These are phyloP conservation scores for Ophion slaviceki DNA, from an alignment of 2,888 invertebrate genomes.

Conservation along the genomic window DNA sequence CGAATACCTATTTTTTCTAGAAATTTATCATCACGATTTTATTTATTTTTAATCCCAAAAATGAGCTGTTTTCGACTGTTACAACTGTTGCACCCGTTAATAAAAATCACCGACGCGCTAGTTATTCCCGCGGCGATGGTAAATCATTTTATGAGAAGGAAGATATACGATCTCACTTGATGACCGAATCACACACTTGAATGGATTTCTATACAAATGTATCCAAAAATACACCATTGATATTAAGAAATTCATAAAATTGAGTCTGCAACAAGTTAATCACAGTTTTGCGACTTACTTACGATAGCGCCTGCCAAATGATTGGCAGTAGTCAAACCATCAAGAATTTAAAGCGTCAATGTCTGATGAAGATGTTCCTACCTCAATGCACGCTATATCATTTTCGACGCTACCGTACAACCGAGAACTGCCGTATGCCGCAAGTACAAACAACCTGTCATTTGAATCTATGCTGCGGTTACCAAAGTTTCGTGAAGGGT, in stretches of 20 bases:
- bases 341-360: too few relatives aligned
- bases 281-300: too few relatives aligned
- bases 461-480: conserved; percentile 30
- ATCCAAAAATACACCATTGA: too few relatives aligned
- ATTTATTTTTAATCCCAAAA: too few relatives aligned
- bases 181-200: not conserved
- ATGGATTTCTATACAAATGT: not conserved
- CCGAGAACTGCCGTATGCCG: not conserved
- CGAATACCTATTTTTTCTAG: too few relatives aligned
- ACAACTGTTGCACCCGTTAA: not conserved
- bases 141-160: not conserved
- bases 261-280: too few relatives aligned
- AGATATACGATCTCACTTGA: not conserved
- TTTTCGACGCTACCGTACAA: conserved; percentile 1
- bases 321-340: too few relatives aligned
- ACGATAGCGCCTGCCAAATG: too few relatives aligned
- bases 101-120: not conserved
- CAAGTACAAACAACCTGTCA: conserved; percentile 1
- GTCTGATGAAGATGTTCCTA: not conserved
- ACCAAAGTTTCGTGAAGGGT: conserved; percentile 1
- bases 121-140: not conserved
- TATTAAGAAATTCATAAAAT: too few relatives aligned
- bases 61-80: too few relatives aligned
- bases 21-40: too few relatives aligned
- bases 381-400: not conserved